Evolutionary conservation across 2,113 vertebrate species (phyloP).

Genomic region (Callopanchax toddi): DNA sequence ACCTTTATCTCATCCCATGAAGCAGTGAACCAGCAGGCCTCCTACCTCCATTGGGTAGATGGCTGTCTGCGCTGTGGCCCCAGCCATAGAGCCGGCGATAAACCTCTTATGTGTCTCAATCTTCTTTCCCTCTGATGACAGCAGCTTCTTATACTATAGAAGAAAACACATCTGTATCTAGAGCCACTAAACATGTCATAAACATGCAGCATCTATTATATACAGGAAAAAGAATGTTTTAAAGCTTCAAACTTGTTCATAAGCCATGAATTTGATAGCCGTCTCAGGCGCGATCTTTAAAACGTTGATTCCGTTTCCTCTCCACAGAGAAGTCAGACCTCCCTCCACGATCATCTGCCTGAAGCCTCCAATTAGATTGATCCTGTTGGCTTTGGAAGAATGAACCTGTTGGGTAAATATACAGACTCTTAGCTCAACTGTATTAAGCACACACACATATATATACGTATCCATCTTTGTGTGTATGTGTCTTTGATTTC

Average conservation of each 20-base stretch:
- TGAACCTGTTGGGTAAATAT: constrained; percentile 83
- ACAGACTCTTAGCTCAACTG: background rate
- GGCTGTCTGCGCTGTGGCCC: constrained; percentile 92
- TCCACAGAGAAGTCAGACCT: constrained; percentile 88
- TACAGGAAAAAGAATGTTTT: background rate
- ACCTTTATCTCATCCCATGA: background rate
- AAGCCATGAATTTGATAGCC: constrained; percentile 94
- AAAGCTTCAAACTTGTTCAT: constrained; percentile 87
- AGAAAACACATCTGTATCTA: background rate
- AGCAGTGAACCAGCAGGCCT: background rate
- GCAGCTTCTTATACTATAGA: constrained; percentile 89
- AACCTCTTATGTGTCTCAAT: constrained; percentile 88
- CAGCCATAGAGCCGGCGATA: constrained; percentile 91
- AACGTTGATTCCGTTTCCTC: constrained; percentile 94
- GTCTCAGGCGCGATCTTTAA: constrained; percentile 97
- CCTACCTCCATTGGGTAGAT: constrained; percentile 98
- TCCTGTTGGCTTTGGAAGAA: constrained; percentile 84
- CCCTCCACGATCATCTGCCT: constrained; percentile 92
- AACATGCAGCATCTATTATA: background rate
- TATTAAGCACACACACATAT: background rate
- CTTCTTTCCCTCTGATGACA: constrained; percentile 86
- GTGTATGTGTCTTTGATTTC: no score
- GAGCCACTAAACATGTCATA: background rate
- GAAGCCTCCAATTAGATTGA: constrained; percentile 86
- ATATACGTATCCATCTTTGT: background rate